Evolutionary conservation across 1,140 invertebrate species (phyloP).

Genomic region (Trachymyrmex cornetzi): DNA sequence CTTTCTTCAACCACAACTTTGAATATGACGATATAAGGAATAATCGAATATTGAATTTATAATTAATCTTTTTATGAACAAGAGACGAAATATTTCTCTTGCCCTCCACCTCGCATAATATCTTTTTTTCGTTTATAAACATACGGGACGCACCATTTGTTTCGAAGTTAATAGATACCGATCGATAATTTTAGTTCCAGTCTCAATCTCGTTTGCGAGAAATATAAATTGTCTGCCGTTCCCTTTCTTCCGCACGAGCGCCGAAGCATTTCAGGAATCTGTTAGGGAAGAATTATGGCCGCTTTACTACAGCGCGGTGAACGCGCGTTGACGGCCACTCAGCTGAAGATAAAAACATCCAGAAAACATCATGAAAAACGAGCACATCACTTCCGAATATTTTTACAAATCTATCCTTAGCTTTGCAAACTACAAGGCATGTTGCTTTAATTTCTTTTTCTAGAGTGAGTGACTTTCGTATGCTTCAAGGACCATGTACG

Average conservation of each 20-base stretch:
- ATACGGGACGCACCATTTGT: not conserved
- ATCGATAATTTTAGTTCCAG: slow-evolving; percentile 47
- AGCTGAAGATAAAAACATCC: slow-evolving; percentile 45
- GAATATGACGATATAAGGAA: slow-evolving; percentile 39
- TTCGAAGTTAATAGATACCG: not conserved
- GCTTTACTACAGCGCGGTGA: not conserved
- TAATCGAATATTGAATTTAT: slow-evolving; percentile 65
- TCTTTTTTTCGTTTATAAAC: not conserved
- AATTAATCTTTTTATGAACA: not conserved
- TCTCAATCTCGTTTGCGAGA: slow-evolving; percentile 31
- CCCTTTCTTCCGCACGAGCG: slow-evolving; percentile 24
- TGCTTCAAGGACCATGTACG: not conserved
- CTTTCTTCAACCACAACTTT: not conserved
- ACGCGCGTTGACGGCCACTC: slow-evolving; percentile 28
- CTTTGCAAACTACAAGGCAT: slow-evolving; percentile 5
- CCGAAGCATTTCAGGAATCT: slow-evolving; percentile 49
- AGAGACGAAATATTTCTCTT: slow-evolving; percentile 35
- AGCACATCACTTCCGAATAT: slow-evolving; percentile 46
- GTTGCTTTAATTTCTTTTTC: slow-evolving; percentile 40
- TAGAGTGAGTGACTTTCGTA: not conserved
- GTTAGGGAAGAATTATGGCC: slow-evolving; percentile 42
- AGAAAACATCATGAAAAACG: slow-evolving; percentile 34
- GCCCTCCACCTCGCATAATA: not conserved
- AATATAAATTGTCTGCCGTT: slow-evolving; percentile 61
- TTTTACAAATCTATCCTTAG: slow-evolving; percentile 29